Conservation (phyloP, 2,797 vertebrate species). For the Mormyrops attenuatus region DNA sequence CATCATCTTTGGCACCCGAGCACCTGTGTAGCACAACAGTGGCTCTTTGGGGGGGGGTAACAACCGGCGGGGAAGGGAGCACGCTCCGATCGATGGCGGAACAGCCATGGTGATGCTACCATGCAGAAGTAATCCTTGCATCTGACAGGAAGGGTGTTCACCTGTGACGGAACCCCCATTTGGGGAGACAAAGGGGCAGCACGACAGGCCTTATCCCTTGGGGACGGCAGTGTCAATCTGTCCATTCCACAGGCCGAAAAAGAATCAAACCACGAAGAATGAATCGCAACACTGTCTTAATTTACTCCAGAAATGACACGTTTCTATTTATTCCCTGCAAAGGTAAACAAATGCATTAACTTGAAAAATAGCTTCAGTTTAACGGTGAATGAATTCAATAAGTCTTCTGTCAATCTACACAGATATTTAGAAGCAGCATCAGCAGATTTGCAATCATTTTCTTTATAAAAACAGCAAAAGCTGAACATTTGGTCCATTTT, state of each 20-base stretch:
- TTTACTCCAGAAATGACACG: neutral
- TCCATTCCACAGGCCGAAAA: neutral
- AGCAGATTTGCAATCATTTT: neutral
- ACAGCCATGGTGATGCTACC: neutral
- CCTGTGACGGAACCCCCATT: neutral
- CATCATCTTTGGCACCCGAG: neutral
- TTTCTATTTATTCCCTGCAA: neutral
- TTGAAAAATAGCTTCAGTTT: conserved; percentile 1
- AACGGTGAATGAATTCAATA: neutral
- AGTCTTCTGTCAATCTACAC: neutral
- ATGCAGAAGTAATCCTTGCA: neutral
- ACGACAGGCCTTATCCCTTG: neutral
- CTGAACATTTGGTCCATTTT: neutral
- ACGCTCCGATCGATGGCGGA: neutral
- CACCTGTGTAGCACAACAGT: neutral
- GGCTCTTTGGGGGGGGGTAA: too few relatives aligned
- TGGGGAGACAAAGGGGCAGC: neutral
- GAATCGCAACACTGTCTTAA: neutral
- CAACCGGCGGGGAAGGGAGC: neutral
- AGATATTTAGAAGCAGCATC: neutral
- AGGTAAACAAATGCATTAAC: neutral
- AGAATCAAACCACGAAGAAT: neutral
- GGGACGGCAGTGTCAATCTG: neutral
- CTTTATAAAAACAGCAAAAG: neutral
- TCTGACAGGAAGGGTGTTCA: neutral